Base-by-base conservation (phyloP, 2,888 invertebrate genomes). In the Eupsilia transversa region DNA sequence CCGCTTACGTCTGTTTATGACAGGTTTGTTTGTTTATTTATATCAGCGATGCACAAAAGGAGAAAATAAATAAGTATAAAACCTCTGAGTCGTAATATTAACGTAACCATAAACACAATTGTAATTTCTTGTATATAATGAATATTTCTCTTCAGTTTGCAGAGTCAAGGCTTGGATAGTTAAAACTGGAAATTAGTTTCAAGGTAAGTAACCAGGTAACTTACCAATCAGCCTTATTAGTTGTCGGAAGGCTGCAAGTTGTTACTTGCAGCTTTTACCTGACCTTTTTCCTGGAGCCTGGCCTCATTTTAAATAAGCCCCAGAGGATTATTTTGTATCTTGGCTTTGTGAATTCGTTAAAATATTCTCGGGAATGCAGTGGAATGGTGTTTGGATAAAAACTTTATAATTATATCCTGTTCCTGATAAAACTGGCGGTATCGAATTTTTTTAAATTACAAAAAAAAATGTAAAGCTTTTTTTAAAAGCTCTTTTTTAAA, bases 101-200 rank as follows among this genome's bases (percentile, higher is more conserved):
- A 33, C n/a, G 10, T 70, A 33, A 54, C 17, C n/a, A 27, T 38
- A 41, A 14, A 52, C n/a, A 7, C 12, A 38, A n/a, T 20, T 46
- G n/a, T 60, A 52, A 38, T 54, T 38, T 49, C 17, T 35, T 46
- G 14, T 10, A 5, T 1, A 54, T 23, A 52, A 46, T 41, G 7
- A 65, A 78, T 38, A 33, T 60, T 65, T 49, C 1, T 65, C 49
- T 73, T 66, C 0, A 64, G 66, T 64, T 54, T 60, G 9, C 20
- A 49, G 63, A 7, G 5, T 10, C 23, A 3, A 46, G 30, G 52
- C 38, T 57, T 35, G 35, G 54, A 14, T 43, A 30, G n/a, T n/a
- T n/a, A 17, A 38, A 30, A 38, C 80, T 43, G 43, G 9, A 23
- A 14, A 23, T 43, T 9, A 14, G 61, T 35, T 49, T 52, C 54